Conservation (phyloP, 2,797 vertebrate species). For the Pteropus rufus region DNA sequence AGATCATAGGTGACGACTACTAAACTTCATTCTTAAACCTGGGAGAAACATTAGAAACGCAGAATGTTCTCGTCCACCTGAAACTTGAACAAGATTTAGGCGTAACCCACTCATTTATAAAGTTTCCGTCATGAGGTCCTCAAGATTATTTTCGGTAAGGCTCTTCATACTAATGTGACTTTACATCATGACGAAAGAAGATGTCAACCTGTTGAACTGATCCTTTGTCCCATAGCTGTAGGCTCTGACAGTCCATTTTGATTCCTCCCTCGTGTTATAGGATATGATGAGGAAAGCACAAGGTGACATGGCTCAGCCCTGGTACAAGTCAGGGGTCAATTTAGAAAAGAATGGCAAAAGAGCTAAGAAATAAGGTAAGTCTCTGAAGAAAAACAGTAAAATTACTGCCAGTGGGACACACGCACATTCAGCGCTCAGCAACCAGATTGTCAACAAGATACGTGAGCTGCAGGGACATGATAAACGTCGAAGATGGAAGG, state of each 20-base stretch:
- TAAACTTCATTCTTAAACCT: not conserved
- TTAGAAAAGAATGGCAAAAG: not conserved
- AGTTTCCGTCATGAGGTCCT: not conserved
- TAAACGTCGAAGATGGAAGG: accelerated
- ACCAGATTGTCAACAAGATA: not conserved
- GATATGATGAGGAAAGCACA: not conserved
- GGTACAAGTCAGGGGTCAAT: not conserved
- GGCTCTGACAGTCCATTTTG: not conserved
- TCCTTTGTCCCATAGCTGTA: not conserved
- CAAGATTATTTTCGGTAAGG: not conserved
- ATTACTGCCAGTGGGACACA: not conserved
- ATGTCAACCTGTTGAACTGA: not conserved
- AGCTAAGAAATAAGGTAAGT: not conserved
- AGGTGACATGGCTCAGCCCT: not conserved
- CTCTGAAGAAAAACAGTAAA: not conserved
- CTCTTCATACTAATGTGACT: not conserved
- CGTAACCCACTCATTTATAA: not conserved
- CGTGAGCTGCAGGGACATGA: too few relatives aligned
- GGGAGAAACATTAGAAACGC: not conserved
- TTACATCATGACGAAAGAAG: not conserved
- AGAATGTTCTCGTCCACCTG: not conserved
- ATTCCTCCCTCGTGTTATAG: not conserved
- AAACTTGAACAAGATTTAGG: not conserved
- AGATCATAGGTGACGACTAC: not conserved
- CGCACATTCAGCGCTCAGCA: not conserved